phyloP scores from a whole-genome alignment of 2,113 vertebrate species.

The Zosterops hypoxanthus region DNA sequence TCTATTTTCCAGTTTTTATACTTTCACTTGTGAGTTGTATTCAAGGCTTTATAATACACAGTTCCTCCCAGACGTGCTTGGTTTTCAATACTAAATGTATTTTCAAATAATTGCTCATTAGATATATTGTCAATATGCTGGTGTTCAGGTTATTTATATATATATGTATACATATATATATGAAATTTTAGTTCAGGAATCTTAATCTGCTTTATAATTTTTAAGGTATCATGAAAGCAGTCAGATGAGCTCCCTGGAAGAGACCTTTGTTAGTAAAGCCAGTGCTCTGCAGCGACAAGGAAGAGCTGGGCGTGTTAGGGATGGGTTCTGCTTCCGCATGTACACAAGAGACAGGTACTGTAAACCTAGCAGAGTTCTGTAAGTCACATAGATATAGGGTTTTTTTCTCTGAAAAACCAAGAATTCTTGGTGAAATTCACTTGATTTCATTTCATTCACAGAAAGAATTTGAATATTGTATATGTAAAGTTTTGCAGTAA shows the following conservation, averaged over 20 bases:
- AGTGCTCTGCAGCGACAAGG: constrained; percentile 97
- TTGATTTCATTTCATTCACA: neutral
- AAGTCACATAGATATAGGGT: neutral
- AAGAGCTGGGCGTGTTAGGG: constrained; percentile 89
- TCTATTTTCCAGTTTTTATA: neutral
- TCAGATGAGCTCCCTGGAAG: constrained; percentile 97
- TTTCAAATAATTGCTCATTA: neutral
- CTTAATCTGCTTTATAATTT: neutral
- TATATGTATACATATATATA: neutral
- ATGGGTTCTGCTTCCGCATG: constrained; percentile 94
- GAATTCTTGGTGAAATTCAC: neutral
- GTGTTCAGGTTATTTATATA: neutral
- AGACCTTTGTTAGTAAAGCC: constrained; percentile 96
- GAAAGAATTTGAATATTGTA: neutral
- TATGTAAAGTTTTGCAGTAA: neutral
- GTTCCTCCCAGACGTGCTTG: neutral
- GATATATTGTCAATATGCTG: neutral
- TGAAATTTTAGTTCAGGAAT: neutral
- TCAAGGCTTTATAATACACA: neutral
- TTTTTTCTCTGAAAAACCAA: neutral
- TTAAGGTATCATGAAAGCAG: constrained; percentile 95
- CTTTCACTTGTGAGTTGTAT: neutral
- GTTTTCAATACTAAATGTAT: neutral
- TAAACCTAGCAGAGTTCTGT: neutral
- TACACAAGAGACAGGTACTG: constrained; percentile 84